Conservation (phyloP, 2,797 vertebrate species). For the Salmo trutta region DNA sequence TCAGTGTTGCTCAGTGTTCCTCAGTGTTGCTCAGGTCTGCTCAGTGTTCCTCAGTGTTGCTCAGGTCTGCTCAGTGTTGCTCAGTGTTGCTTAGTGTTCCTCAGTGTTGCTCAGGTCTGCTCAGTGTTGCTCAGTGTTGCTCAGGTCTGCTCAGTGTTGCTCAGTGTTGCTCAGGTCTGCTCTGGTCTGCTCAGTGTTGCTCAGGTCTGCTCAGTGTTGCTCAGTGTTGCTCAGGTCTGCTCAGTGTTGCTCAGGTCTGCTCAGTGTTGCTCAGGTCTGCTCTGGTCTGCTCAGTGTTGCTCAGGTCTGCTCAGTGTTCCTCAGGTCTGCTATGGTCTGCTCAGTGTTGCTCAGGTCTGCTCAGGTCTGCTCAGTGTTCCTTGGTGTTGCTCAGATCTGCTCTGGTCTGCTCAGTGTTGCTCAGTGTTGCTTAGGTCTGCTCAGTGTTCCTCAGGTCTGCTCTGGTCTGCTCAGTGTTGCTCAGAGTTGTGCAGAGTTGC, state of each 20-base stretch:
- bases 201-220: constrained; percentile 49
- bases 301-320: too few relatives aligned
- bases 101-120: not conserved
- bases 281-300: constrained; percentile 36
- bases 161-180: not conserved
- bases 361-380: not conserved
- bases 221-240: constrained; percentile 39
- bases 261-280: not conserved
- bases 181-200: constrained; percentile 14
- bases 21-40: too few relatives aligned
- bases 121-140: not conserved
- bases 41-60: too few relatives aligned
- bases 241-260: constrained; percentile 13
- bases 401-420: not conserved
- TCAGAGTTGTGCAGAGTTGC: constrained; percentile 27
- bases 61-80: constrained; percentile 36
- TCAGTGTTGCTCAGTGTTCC: not conserved
- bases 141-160: too few relatives aligned
- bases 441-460: constrained; percentile 50
- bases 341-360: too few relatives aligned
- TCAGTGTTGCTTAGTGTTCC: too few relatives aligned
- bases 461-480: constrained; percentile 49
- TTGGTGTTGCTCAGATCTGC: too few relatives aligned
- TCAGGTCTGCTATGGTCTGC: too few relatives aligned
- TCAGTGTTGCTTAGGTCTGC: constrained; percentile 47